These are phyloP conservation scores for Julus scanicus DNA, from an alignment of 2,888 invertebrate genomes.

Conservation along the genomic window DNA sequence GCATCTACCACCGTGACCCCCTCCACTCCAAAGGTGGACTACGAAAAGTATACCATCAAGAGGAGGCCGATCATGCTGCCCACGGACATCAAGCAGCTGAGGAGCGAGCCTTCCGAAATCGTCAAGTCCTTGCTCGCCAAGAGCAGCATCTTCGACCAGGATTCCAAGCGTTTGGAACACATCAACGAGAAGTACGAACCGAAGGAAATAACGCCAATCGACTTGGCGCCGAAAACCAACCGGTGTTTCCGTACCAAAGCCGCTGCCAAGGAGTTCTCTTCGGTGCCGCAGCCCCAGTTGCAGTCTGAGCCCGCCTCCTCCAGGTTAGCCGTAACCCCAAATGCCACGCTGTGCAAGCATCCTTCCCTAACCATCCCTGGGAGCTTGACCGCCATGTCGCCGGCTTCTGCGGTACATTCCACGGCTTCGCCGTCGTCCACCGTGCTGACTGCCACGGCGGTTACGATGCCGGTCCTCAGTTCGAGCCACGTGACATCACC, in stretches of 20 bases:
- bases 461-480: constrained; percentile 3
- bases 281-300: constrained; percentile 55
- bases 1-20: constrained; percentile 62
- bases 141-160: constrained; percentile 95
- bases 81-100: constrained; percentile 67
- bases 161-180: constrained; percentile 86
- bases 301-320: constrained; percentile 54
- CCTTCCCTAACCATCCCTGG: constrained; percentile 43
- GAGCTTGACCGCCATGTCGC: constrained; percentile 27
- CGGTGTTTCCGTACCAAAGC: constrained; percentile 62
- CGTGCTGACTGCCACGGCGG: constrained; percentile 56
- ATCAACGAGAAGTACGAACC: constrained; percentile 83
- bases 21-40: constrained; percentile 61
- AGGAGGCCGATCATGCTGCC: constrained; percentile 63
- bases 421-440: constrained; percentile 8
- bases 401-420: constrained; percentile 27
- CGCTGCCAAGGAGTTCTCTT: constrained; percentile 62
- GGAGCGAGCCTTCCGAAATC: constrained; percentile 91
- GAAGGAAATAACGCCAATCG: constrained; percentile 61
- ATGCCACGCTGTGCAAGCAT: constrained; percentile 29
- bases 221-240: constrained; percentile 54
- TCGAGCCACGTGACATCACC: background rate
- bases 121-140: constrained; percentile 91
- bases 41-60: constrained; percentile 65
- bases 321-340: constrained; percentile 41